phyloP scores from a whole-genome alignment of 2,888 invertebrate genomes.

The Zonitis immaculata region DNA sequence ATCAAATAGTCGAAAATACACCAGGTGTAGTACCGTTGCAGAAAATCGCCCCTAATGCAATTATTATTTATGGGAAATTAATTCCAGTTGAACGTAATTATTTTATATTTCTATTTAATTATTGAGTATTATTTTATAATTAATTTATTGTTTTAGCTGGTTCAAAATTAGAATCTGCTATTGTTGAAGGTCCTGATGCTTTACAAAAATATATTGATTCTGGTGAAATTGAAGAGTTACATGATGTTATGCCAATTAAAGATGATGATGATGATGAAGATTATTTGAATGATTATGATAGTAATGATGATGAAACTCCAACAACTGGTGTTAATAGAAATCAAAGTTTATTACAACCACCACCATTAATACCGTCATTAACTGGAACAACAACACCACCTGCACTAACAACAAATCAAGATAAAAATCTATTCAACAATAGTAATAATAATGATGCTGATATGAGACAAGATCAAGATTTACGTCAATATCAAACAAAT shows the following conservation, averaged over 20 bases:
- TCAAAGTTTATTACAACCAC: conserved; percentile 4
- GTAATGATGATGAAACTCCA: conserved; percentile 43
- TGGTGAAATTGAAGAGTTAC: conserved; percentile 75
- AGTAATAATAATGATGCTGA: conserved; percentile 26
- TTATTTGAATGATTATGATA: conserved; percentile 51
- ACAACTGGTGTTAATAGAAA: conserved; percentile 13
- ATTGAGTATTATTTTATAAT: neutral
- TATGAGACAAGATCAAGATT: conserved; percentile 33
- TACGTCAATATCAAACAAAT: neutral
- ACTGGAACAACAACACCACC: conserved; percentile 26
- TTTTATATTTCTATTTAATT: neutral
- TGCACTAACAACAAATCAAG: conserved; percentile 32
- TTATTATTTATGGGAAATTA: conserved; percentile 78
- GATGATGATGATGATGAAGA: conserved; percentile 54
- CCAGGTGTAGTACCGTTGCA: conserved; percentile 74
- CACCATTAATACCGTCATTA: conserved; percentile 6
- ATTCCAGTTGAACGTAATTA: conserved; percentile 67
- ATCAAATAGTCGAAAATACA: conserved; percentile 70
- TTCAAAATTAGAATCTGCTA: conserved; percentile 70
- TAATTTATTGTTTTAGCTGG: conserved; percentile 52
- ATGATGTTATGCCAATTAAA: conserved; percentile 68
- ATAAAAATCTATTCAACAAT: conserved; percentile 32
- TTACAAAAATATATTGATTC: conserved; percentile 73
- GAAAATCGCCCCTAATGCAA: conserved; percentile 73
- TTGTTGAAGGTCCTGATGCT: conserved; percentile 71